phyloP scores from a whole-genome alignment of 2,797 vertebrate genomes.

The Peromyscus eremicus region DNA sequence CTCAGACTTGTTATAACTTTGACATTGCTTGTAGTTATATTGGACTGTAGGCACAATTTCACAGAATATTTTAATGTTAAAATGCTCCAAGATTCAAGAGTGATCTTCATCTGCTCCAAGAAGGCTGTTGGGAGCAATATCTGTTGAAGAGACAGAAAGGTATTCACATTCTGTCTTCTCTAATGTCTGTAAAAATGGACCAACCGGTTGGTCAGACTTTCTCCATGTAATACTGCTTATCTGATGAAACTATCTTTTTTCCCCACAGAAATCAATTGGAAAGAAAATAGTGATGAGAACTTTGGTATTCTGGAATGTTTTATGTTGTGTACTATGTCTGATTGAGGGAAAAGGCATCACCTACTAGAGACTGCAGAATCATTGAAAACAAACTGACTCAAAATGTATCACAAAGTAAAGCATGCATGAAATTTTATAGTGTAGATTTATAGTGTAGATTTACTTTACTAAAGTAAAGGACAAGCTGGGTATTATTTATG shows the following conservation, averaged over 20 bases:
- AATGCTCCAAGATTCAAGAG: neutral
- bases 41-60: neutral
- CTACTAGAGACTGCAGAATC: neutral
- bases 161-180: slow-evolving; percentile 29
- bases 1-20: neutral
- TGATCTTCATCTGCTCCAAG: neutral
- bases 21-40: neutral
- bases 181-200: neutral
- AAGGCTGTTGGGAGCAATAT: neutral
- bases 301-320: neutral
- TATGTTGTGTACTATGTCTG: neutral
- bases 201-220: neutral
- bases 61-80: neutral
- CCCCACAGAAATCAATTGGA: neutral
- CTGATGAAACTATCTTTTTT: neutral
- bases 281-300: neutral
- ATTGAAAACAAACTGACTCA: neutral
- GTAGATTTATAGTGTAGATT: neutral
- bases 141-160: neutral
- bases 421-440: neutral
- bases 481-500: neutral
- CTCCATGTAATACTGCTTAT: neutral
- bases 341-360: neutral
- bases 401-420: neutral
- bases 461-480: neutral